Base-by-base conservation (phyloP, 1,140 invertebrate genomes). In the Neodiprion lecontei region DNA sequence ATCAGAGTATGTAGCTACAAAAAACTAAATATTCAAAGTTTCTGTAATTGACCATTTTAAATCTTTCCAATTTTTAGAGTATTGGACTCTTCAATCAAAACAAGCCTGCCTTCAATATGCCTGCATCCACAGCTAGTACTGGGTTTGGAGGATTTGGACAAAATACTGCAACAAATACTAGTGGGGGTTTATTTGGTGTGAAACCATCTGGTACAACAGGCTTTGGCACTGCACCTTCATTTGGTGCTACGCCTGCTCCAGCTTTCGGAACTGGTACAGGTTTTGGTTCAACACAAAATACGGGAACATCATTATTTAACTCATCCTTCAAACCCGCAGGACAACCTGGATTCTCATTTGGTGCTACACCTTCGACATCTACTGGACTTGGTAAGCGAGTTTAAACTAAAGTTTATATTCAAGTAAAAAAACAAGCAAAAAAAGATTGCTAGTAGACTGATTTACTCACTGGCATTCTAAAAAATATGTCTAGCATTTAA, bases 181-280 rank as follows among this genome's bases (percentile, higher is more conserved):
- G 86, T 50, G 81, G 86, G 14, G 85, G 81, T 66, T 79, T 91
- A 47, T 89, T 89, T 70, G 81, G 84, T 7, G 75, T 83, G n/a
- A 89, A 89, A 80, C 78, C 86, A 17, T 83, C 88, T 72, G 81
- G 88, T 11, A 80, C 86, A 2, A 80, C 88, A 40, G 88, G 88
- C 1, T 92, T 93, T 81, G 92, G 92, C 76, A 86, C 89, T 12
- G 87, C 90, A 2, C 78, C 89, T 0, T 80, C 87, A 9, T 91
- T 91, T 81, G 89, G 88, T 9, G 67, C 88, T 10, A 77, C 85
- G 0, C 86, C 87, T 14, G 82, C 88, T 9, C 90, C 87, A 0
- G 81, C 87, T 1, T 82, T 91, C 87, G 86, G 90, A 79, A 79
- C 87, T 23, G 83, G 88, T 1, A 82, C 86, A 1, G 88, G 84